Percentiles rank a stretch among this genome's conserved stretches.
These are phyloP conservation scores for Patella caerulea DNA, from an alignment of 2,888 invertebrate species.

Conservation along the genomic window DNA sequence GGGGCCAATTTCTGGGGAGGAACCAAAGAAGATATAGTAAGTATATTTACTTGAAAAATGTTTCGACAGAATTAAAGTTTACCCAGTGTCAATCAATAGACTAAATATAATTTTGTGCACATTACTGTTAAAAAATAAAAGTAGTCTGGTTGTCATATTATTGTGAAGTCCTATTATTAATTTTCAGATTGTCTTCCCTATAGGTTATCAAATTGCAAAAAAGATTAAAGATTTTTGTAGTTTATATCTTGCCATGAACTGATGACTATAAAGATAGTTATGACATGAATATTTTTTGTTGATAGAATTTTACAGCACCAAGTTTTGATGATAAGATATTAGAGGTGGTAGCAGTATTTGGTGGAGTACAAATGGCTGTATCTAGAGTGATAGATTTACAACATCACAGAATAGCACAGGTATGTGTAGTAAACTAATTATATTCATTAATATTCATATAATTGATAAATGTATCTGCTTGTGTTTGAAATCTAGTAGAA, in stretches of 20 bases:
- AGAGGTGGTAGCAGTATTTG: conserved; percentile 98
- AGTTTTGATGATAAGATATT: conserved; percentile 96
- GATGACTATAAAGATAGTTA: no score
- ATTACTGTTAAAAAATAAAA: no score
- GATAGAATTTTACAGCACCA: conserved; percentile 85
- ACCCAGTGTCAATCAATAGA: no score
- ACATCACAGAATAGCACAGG: conserved; percentile 95
- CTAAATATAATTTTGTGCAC: no score
- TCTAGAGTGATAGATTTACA: conserved; percentile 94
- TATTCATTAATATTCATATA: not conserved
- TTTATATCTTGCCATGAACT: no score
- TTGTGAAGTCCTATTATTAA: no score
- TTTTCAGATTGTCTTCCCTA: not conserved
- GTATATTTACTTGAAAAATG: conserved; percentile 29
- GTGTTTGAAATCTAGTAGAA: no score
- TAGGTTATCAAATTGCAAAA: not conserved
- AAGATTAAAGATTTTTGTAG: no score
- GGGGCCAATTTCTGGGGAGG: conserved; percentile 99
- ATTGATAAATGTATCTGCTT: no score
- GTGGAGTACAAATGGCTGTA: conserved; percentile 97
- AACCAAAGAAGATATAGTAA: conserved; percentile 86
- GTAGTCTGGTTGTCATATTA: no score
- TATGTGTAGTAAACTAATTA: conserved; percentile 34
- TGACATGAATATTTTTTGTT: conserved; percentile 19
- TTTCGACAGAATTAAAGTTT: no score